These are phyloP conservation scores for Drosophila kepulauana DNA, from an alignment of 1,140 invertebrate species.

Conservation along the genomic window DNA sequence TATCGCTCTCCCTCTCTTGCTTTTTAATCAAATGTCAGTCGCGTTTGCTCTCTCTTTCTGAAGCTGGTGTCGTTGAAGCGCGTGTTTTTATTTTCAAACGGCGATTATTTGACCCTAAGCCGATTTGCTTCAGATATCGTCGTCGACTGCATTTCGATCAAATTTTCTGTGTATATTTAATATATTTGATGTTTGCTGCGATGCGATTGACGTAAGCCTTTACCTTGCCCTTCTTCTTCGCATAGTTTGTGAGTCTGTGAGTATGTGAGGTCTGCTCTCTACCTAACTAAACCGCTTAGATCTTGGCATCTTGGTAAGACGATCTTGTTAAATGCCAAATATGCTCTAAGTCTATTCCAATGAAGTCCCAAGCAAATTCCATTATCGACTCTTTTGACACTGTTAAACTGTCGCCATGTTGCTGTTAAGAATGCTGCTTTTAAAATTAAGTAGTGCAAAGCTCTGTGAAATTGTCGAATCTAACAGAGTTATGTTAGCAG, in stretches of 20 bases:
- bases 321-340: constrained; percentile 20
- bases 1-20: constrained; percentile 11
- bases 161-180: constrained; percentile 4
- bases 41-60: not conserved
- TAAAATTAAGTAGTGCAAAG: not conserved
- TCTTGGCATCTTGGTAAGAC: constrained; percentile 21
- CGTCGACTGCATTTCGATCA: constrained; percentile 37
- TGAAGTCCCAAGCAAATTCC: not conserved
- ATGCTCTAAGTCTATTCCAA: constrained; percentile 2
- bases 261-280: constrained; percentile 27
- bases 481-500: not conserved
- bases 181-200: not conserved
- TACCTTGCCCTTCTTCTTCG: not conserved
- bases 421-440: not conserved
- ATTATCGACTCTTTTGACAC: not conserved
- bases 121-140: constrained; percentile 63
- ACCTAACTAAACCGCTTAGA: constrained; percentile 33
- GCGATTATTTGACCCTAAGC: constrained; percentile 77
- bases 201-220: constrained; percentile 33
- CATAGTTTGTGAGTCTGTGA: not conserved
- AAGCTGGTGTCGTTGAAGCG: constrained; percentile 73
- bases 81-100: constrained; percentile 81
- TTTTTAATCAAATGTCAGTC: constrained; percentile 38
- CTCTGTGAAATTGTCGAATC: not conserved
- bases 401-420: not conserved